Conservation (phyloP, 2,888 invertebrate genomes). For the Mesorhabditis belari region DNA sequence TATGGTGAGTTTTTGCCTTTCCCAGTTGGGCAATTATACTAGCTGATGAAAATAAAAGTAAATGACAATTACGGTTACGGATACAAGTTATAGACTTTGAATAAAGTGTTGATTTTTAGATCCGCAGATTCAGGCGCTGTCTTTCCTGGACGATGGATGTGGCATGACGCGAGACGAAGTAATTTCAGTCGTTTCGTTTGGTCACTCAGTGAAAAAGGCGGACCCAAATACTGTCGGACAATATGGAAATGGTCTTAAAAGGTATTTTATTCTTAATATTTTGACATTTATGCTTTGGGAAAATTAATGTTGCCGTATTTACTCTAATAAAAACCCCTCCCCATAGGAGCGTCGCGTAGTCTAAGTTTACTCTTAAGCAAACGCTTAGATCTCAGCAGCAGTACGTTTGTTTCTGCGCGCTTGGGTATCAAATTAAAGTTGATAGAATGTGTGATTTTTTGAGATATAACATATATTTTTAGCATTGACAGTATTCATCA, state of each 20-base stretch:
- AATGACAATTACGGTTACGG: not conserved
- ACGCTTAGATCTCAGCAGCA: too few relatives aligned
- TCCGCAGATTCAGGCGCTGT: slow-evolving; percentile 45
- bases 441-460: too few relatives aligned
- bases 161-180: slow-evolving; percentile 57
- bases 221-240: slow-evolving; percentile 55
- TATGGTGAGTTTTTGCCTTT: slow-evolving; percentile 50
- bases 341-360: too few relatives aligned
- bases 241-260: slow-evolving; percentile 59
- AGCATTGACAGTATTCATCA: too few relatives aligned
- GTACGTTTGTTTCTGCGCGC: too few relatives aligned
- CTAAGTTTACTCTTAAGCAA: too few relatives aligned
- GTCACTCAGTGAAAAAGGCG: slow-evolving; percentile 3
- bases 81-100: not conserved
- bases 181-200: slow-evolving; percentile 53
- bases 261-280: slow-evolving; percentile 53
- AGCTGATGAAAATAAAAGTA: too few relatives aligned
- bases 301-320: not conserved
- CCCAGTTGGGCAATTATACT: too few relatives aligned
- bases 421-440: too few relatives aligned
- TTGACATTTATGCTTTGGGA: not conserved
- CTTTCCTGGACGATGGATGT: slow-evolving; percentile 57
- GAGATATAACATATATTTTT: too few relatives aligned
- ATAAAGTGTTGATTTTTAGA: slow-evolving; percentile 17
- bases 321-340: too few relatives aligned